Percentiles rank a stretch among this genome's conserved stretches.
phyloP scores from a whole-genome alignment of 2,113 vertebrate genomes.

The Artemisiospiza belli region DNA sequence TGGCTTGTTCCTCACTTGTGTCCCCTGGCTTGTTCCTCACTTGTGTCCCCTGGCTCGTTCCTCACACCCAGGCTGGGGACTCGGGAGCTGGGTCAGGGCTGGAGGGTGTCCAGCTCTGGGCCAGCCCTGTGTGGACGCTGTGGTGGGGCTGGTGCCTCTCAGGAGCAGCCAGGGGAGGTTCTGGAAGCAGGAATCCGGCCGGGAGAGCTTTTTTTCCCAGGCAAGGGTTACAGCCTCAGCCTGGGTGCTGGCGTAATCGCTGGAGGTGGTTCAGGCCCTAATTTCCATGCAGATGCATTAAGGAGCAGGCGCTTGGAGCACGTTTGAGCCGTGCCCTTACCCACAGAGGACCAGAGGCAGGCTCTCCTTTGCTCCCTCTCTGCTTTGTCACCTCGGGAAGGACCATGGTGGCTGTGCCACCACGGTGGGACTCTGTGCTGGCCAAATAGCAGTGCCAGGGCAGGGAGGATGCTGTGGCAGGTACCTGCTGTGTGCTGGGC shows the following conservation, averaged over 20 bases:
- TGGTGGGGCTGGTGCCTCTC: neutral
- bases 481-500: neutral
- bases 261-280: constrained; percentile 50
- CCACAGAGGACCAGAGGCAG: neutral
- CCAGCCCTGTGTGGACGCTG: neutral
- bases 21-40: neutral
- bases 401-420: fast-evolving
- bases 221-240: constrained; percentile 18
- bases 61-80: neutral
- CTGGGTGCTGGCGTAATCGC: constrained; percentile 26
- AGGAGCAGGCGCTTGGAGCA: neutral
- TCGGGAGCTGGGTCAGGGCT: neutral
- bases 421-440: neutral
- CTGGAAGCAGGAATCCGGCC: neutral
- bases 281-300: constrained; percentile 39
- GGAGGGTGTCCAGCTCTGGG: neutral
- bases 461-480: neutral
- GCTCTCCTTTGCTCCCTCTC: neutral
- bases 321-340: neutral
- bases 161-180: neutral
- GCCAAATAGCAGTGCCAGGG: fast-evolving
- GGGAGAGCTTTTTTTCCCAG: neutral
- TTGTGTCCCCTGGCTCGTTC: fast-evolving
- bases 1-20: no score
- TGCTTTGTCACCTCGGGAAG: fast-evolving